A percentile compares a stretch with the other conserved stretches of the same genome.
Evolutionary conservation across 2,113 vertebrate species (phyloP).

Genomic region (Nothocercus nigrocapillus): DNA sequence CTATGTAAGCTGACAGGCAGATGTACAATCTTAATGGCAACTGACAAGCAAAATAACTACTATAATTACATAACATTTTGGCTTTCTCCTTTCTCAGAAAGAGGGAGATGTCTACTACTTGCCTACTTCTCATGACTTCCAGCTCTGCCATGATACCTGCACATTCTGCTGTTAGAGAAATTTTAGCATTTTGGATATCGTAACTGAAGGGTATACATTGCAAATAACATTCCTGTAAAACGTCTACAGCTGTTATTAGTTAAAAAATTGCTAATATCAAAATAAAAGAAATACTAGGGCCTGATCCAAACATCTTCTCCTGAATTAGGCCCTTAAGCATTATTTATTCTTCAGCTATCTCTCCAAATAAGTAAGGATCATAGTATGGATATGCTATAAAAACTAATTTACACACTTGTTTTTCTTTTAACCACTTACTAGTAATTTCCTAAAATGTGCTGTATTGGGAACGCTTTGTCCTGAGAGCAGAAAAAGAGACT

Average conservation of each 20-base stretch:
- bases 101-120: background rate
- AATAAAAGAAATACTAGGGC: background rate
- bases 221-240: background rate
- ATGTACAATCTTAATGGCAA: background rate
- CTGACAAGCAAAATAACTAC: fast-evolving
- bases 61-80: background rate
- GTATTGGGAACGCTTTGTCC: background rate
- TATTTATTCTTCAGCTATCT: background rate
- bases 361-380: background rate
- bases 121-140: background rate
- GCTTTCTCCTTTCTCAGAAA: background rate
- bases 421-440: background rate
- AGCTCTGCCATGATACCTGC: background rate
- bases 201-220: background rate
- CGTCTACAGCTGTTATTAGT: background rate
- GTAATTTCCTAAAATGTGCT: background rate
- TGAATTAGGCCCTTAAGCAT: background rate
- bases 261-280: background rate
- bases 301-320: background rate
- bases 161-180: background rate
- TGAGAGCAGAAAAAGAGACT: background rate
- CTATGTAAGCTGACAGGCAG: background rate
- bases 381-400: background rate
- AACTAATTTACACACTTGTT: background rate
- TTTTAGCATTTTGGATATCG: background rate